Percentiles rank a stretch among this genome's conserved stretches.
phyloP scores from a whole-genome alignment of 2,797 vertebrate species.

The Chelon labrosus region DNA sequence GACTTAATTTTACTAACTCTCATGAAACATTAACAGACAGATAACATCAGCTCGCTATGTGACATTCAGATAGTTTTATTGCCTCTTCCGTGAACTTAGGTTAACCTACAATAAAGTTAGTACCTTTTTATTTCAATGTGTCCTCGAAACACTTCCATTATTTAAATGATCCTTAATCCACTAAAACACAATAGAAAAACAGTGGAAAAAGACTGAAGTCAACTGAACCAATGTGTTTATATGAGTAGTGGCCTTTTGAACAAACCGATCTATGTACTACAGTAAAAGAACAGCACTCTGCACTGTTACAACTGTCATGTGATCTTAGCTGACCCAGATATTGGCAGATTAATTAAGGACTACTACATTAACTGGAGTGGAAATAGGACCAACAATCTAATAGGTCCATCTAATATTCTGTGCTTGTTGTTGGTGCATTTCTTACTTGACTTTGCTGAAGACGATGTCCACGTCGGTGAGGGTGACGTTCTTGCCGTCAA shows the following conservation, averaged over 20 bases:
- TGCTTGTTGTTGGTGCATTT: not conserved
- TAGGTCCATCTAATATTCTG: too few relatives aligned
- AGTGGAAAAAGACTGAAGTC: too few relatives aligned
- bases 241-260: too few relatives aligned
- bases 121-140: not conserved
- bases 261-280: not conserved
- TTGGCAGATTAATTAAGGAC: not conserved
- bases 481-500: conserved; percentile 93
- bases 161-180: not conserved
- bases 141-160: not conserved
- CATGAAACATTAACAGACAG: not conserved
- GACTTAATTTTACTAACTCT: not conserved
- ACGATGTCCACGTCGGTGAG: conserved; percentile 97
- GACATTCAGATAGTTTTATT: not conserved
- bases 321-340: not conserved
- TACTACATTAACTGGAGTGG: not conserved
- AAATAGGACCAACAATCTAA: too few relatives aligned
- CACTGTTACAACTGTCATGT: conserved; percentile 2
- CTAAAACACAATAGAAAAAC: not conserved
- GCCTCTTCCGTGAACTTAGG: not conserved
- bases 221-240: too few relatives aligned
- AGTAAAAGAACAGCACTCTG: conserved; percentile 21
- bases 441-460: conserved; percentile 99
- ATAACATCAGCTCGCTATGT: not conserved
- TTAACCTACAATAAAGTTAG: not conserved